A percentile compares a stretch with the other conserved stretches of the same genome.
These are phyloP conservation scores for Heliocidaris tuberculata DNA, from an alignment of 35 echinoderm and acorn worm genomes.

Conservation along the genomic window DNA sequence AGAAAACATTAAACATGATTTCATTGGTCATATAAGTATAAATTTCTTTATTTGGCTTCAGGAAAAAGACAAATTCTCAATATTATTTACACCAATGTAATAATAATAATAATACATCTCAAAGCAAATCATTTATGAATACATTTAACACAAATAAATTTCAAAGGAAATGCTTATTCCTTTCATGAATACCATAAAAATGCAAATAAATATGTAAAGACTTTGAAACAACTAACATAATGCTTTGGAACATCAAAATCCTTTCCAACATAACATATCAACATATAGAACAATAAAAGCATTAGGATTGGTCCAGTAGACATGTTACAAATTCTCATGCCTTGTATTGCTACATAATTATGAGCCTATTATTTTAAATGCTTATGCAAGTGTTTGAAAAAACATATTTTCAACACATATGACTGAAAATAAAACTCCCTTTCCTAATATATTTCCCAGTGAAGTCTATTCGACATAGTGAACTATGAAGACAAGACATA, in stretches of 20 bases:
- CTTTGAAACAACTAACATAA: background rate
- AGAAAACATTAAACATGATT: background rate
- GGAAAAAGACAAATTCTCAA: constrained; percentile 40
- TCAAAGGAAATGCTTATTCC: background rate
- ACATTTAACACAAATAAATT: background rate
- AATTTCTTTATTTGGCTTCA: constrained; percentile 53
- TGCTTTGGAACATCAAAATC: background rate
- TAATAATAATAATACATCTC: background rate
- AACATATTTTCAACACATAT: background rate
- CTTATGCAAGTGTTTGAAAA: background rate
- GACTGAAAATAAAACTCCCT: background rate
- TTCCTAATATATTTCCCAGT: too few species aligned
- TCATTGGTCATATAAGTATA: constrained; percentile 28
- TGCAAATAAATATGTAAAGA: background rate
- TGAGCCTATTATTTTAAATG: background rate
- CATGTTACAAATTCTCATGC: background rate
- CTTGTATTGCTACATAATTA: background rate
- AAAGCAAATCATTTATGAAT: background rate
- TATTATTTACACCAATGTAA: background rate
- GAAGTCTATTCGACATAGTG: too few species aligned
- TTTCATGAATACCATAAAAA: background rate
- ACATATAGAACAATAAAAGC: background rate
- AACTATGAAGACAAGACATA: too few species aligned
- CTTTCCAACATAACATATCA: background rate
- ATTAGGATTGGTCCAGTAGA: background rate